These are phyloP conservation scores for Hydroisotoma schaefferi DNA, from an alignment of 2,888 invertebrate genomes.

Conservation along the genomic window DNA sequence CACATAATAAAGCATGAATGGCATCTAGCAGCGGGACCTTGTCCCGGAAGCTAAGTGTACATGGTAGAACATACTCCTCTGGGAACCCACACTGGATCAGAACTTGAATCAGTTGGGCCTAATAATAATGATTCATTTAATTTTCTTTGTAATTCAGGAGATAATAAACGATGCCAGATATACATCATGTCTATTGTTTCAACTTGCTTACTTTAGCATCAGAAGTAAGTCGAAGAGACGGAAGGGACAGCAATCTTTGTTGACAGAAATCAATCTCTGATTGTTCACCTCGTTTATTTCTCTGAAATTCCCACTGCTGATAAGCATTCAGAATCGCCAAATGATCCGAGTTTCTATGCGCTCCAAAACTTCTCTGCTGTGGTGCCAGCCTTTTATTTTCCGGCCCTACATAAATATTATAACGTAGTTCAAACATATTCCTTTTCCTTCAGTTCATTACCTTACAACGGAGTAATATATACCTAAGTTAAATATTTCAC, in stretches of 20 bases:
- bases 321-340: constrained; percentile 91
- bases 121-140: constrained; percentile 5
- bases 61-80: constrained; percentile 75
- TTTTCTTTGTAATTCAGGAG: neutral
- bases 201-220: constrained; percentile 70
- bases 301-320: constrained; percentile 63
- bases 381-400: constrained; percentile 67
- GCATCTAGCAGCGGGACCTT: constrained; percentile 77
- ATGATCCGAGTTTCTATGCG: constrained; percentile 86
- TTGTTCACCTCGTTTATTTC: constrained; percentile 55
- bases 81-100: constrained; percentile 78
- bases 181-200: too few relatives aligned
- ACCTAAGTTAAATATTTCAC: constrained; percentile 85
- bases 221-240: constrained; percentile 83
- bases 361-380: constrained; percentile 82
- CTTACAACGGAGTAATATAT: too few relatives aligned
- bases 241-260: constrained; percentile 80
- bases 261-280: constrained; percentile 85
- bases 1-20: constrained; percentile 76
- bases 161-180: too few relatives aligned
- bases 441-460: neutral
- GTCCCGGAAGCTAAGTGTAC: constrained; percentile 68
- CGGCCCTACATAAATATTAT: constrained; percentile 42
- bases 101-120: constrained; percentile 66
- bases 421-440: neutral